phyloP scores from a whole-genome alignment of 2,797 vertebrate genomes.

The Myotis pilosus region DNA sequence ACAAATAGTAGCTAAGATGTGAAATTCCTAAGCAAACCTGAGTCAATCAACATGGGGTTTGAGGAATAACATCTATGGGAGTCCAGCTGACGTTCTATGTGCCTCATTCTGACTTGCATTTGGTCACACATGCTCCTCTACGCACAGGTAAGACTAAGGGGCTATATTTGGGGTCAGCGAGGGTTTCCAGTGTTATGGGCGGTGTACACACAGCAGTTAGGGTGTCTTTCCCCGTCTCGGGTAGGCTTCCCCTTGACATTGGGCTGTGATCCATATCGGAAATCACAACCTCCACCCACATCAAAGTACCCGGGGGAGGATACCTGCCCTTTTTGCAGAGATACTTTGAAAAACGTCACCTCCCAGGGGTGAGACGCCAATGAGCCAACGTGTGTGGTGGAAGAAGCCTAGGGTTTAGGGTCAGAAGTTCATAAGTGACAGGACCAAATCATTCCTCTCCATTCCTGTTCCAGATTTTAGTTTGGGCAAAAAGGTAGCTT shows the following conservation, averaged over 20 bases:
- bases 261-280: neutral
- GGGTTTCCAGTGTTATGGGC: neutral
- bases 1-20: neutral
- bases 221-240: neutral
- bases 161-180: neutral
- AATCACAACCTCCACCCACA: neutral
- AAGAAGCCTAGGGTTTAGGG: neutral
- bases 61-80: neutral
- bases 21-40: neutral
- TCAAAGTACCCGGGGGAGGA: neutral
- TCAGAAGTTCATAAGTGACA: neutral
- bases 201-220: neutral
- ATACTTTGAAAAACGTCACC: neutral
- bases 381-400: neutral
- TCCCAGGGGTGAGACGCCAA: neutral
- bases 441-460: neutral
- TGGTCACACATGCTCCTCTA: neutral
- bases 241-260: neutral
- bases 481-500: neutral
- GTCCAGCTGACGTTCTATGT: neutral
- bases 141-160: neutral
- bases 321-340: neutral
- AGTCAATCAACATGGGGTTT: neutral
- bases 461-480: conserved; percentile 21
- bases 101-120: neutral